Percentiles rank a stretch among this genome's conserved stretches.
Evolutionary conservation across 1,140 invertebrate species (phyloP).

Genomic region (Procambarus clarkii): DNA sequence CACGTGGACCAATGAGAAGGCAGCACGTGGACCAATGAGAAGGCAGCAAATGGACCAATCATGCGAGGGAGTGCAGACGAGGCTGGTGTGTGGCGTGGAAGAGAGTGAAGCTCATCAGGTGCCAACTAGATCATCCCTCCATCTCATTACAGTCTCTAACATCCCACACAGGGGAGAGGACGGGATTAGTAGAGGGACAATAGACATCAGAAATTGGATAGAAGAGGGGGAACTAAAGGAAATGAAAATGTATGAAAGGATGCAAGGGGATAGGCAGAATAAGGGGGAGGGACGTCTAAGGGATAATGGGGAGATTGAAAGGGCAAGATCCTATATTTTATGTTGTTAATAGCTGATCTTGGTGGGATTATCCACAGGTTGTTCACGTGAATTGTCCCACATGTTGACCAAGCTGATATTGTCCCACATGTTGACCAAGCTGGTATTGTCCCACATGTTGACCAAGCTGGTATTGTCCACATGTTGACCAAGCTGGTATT

Average conservation of each 20-base stretch:
- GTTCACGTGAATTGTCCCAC: too few relatives aligned
- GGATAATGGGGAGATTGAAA: too few relatives aligned
- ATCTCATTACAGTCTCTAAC: background rate
- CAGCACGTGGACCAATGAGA: too few relatives aligned
- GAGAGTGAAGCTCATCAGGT: background rate
- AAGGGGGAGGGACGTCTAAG: background rate
- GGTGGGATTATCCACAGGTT: too few relatives aligned
- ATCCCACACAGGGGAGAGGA: background rate
- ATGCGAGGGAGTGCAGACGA: too few relatives aligned
- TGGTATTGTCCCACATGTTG: constrained; percentile 14
- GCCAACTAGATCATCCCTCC: background rate
- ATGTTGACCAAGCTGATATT: too few relatives aligned
- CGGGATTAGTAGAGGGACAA: background rate
- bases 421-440: too few relatives aligned
- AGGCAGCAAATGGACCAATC: too few relatives aligned
- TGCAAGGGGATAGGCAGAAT: background rate
- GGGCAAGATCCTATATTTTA: too few relatives aligned
- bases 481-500: too few relatives aligned
- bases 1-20: too few relatives aligned
- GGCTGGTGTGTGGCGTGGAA: background rate
- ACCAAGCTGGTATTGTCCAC: constrained; percentile 3
- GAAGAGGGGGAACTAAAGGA: background rate
- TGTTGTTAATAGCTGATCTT: too few relatives aligned
- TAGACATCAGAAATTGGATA: background rate
- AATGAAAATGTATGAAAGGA: background rate